These are phyloP conservation scores for Phengaris arion DNA, from an alignment of 2,888 invertebrate genomes.

Conservation along the genomic window DNA sequence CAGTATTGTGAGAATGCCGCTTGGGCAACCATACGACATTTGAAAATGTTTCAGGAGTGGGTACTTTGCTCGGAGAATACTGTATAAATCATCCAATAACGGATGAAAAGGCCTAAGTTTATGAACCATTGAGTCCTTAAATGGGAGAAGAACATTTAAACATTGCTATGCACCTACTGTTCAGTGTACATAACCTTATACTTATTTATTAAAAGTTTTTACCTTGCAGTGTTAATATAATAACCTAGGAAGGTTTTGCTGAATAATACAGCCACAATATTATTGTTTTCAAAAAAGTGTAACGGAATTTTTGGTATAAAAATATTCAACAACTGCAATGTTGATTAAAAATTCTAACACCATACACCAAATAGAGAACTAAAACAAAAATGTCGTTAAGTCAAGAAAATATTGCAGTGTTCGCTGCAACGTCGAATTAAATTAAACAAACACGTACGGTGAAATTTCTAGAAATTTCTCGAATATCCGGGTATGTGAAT, in stretches of 20 bases:
- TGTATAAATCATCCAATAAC: no score
- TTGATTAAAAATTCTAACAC: constrained; percentile 29
- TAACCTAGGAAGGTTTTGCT: background rate
- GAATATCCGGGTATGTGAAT: constrained; percentile 32
- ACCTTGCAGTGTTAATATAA: no score
- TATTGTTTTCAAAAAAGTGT: background rate
- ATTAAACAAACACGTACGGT: constrained; percentile 37
- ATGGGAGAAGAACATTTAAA: no score
- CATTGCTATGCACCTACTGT: no score
- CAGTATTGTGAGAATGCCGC: no score
- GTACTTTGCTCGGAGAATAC: no score
- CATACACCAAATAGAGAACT: constrained; percentile 27
- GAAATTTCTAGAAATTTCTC: constrained; percentile 35
- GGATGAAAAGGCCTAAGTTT: no score
- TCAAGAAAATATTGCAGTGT: constrained; percentile 34
- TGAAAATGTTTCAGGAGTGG: no score
- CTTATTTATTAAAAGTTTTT: no score
- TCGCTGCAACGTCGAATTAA: constrained; percentile 35
- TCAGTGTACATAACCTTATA: no score
- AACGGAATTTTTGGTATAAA: background rate
- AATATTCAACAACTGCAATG: constrained; percentile 6
- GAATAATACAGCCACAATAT: background rate
- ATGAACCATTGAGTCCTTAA: no score
- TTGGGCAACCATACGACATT: no score
- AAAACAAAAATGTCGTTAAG: constrained; percentile 33